Evolutionary conservation across 2,797 vertebrate species (phyloP), one percentile per base, ranked within the genome.

Genomic region (Remorina albescens): DNA sequence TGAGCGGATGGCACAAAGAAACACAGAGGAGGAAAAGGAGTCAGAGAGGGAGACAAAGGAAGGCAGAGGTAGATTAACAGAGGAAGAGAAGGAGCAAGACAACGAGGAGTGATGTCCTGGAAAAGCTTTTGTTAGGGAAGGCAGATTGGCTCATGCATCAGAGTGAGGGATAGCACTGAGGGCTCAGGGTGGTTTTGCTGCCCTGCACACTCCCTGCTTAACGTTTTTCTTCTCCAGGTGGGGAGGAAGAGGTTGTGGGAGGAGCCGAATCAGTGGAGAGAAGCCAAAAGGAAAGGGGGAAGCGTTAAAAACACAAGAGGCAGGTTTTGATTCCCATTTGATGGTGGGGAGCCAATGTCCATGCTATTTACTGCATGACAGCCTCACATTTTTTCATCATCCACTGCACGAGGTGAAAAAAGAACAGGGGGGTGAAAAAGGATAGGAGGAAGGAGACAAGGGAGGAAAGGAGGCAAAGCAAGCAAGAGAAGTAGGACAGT

Each of bases 361-460:
- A 82, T 55, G 68, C 83, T 83, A 91, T 93, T 93, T 91, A 86
- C 84, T 91, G 89, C 91, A 86, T 92, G 89, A 91, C 82, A 92
- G 89, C 85, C 49, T 71, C 86, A 80, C 74, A 68, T 78, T 81
- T 89, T 83, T 83, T 87, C 82, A 92, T 90, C 88, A 88, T 89
- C 87, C 83, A 57, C 59, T 51, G 67, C 77, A 82, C 55, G 7
- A 64, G 74, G 19, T 10, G 46, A 57, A 51, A 68, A 62, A 28
- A 36, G 69, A 28, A 6, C n/a, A 12, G 53, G 42, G 41, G 28
- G 55, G 30, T 5, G 30, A 50, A 18, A 41, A 34, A 49, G 47
- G 44, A 64, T 36, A 46, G 15, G 12, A 66, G 5, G 46, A 23
- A 23, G 12, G n/a, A n/a, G n/a, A n/a, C n/a, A n/a, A n/a, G n/a